Base-by-base conservation (phyloP, 1,140 invertebrate species). In the Drosophila pallidifrons region DNA sequence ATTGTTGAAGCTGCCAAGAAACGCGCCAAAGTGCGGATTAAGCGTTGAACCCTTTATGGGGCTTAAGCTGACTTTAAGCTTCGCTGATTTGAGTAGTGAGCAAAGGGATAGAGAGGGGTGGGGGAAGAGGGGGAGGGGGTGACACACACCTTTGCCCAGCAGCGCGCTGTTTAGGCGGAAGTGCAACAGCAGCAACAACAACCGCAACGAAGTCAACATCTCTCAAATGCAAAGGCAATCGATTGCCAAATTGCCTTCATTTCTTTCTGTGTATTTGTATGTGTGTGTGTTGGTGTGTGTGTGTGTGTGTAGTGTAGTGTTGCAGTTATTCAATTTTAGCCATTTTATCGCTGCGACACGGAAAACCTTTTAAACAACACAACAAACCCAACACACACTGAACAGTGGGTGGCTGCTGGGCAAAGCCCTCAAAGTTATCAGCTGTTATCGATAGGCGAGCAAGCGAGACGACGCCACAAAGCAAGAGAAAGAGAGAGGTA, bases 1-100 rank as follows among this genome's bases (percentile, higher is more conserved):
- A n/a, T 47, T 38, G 35, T 7, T 15, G 25, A 59, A 73, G 54
- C 82, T 86, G 78, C 69, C 43, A 86, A 86, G 75, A 86, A 86
- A 86, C 82, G 82, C 82, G 82, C 82, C 70, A 86, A 86, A 86
- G 69, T 86, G 75, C 82, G 82, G 80, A 72, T 85, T 85, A 85
- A 81, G 66, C 78, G 75, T 43, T 57, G 16, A 70, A 46, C 73
- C 45, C 58, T 54, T 54, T 20, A 60, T 43, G 65, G 57, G 63
- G 38, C 64, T 72, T 71, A 63, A 58, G 73, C 67, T 47, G 71
- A 57, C 60, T 81, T 81, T 86, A 86, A 81, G 82, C 82, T 87
- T 82, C 78, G 79, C 64, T 82, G 82, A 72, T 79, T 85, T 67
- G 35, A 32, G 35, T 4, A 25, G 66, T 74, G 38, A 35, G 35